Percentiles rank a stretch among this genome's conserved stretches.
Conservation (phyloP, 2,113 vertebrate genomes). For the Aythya baeri region DNA sequence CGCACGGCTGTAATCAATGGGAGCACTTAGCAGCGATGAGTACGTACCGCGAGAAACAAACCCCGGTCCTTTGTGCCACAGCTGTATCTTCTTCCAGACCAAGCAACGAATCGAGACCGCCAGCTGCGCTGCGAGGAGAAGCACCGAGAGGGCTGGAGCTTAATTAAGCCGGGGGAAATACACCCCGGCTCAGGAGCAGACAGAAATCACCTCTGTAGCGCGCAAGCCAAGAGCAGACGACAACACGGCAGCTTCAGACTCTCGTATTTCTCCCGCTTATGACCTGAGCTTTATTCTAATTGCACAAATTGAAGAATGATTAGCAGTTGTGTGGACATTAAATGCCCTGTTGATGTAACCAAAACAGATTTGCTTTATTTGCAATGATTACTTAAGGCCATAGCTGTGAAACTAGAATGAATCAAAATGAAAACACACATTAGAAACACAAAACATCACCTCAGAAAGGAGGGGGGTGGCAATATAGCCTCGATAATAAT, state of each 20-base stretch:
- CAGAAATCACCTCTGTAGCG: background rate
- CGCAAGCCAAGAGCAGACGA: background rate
- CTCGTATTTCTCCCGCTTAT: constrained; percentile 18
- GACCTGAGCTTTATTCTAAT: constrained; percentile 29
- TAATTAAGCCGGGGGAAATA: constrained; percentile 51
- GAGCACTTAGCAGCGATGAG: constrained; percentile 55
- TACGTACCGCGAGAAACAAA: constrained; percentile 6
- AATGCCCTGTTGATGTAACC: constrained; percentile 23
- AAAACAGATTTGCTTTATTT: constrained; percentile 32
- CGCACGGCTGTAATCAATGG: constrained; percentile 52
- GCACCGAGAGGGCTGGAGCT: background rate
- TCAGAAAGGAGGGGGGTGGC: background rate
- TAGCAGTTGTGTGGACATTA: constrained; percentile 45
- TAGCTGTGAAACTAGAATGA: constrained; percentile 27
- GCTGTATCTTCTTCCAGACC: constrained; percentile 40
- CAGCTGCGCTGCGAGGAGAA: background rate
- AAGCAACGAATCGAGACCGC: constrained; percentile 37
- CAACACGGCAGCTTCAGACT: background rate
- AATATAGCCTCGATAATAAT: background rate
- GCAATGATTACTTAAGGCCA: constrained; percentile 24
- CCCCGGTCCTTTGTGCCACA: constrained; percentile 6
- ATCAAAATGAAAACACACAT: constrained; percentile 40
- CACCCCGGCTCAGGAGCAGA: background rate
- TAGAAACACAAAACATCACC: constrained; percentile 6
- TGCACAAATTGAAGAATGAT: constrained; percentile 50